Evolutionary conservation across 2,888 invertebrate genomes (phyloP).

Genomic region (Phymatocera aterrima): DNA sequence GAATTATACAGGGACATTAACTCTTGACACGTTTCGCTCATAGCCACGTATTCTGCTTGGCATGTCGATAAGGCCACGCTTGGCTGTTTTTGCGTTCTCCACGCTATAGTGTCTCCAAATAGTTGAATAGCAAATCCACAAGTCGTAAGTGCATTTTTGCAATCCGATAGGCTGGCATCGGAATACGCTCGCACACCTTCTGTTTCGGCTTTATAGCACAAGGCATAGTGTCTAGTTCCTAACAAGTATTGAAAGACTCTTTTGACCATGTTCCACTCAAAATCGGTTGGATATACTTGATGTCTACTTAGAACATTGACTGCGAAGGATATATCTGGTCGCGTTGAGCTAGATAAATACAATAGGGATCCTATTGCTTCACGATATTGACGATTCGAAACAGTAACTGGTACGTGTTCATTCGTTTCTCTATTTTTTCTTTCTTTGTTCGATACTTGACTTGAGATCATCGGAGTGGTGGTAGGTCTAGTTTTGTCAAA

Average conservation of each 20-base stretch:
- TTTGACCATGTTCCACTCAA: not conserved
- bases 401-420: not conserved
- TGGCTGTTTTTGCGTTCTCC: not conserved
- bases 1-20: not conserved
- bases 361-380: not conserved
- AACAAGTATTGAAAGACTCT: not conserved
- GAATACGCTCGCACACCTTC: not conserved
- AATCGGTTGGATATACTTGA: not conserved
- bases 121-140: not conserved
- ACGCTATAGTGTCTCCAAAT: not conserved
- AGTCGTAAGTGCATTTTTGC: not conserved
- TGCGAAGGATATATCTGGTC: not conserved
- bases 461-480: not conserved
- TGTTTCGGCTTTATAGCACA: not conserved
- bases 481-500: too few relatives aligned
- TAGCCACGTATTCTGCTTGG: conserved; percentile 49
- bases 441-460: not conserved
- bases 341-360: not conserved
- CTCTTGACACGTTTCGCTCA: conserved; percentile 47
- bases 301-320: not conserved
- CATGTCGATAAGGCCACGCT: not conserved
- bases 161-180: not conserved
- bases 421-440: not conserved
- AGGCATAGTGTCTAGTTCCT: not conserved
- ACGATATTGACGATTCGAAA: not conserved